A percentile compares a stretch with the other conserved stretches of the same genome.
Evolutionary conservation across 2,113 vertebrate species (phyloP).

Genomic region (Lontra canadensis): DNA sequence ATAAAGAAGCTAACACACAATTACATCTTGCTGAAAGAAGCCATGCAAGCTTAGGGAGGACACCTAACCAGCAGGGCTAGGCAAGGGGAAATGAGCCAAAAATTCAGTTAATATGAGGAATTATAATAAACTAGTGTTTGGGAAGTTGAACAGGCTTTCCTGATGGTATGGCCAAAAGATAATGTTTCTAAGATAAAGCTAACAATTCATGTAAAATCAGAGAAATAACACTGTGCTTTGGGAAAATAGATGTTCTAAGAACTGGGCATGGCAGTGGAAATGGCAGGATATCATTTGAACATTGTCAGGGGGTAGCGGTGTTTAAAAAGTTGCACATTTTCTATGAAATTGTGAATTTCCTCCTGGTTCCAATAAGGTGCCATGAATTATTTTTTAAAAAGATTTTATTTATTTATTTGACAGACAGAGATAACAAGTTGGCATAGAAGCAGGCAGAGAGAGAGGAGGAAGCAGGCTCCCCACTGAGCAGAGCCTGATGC

Average conservation of each 20-base stretch:
- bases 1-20: background rate
- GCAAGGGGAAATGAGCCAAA: background rate
- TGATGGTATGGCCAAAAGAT: background rate
- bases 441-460: too few relatives aligned
- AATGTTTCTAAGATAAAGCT: background rate
- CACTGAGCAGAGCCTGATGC: too few relatives aligned
- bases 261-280: background rate
- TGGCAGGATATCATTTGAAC: background rate
- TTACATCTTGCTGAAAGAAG: background rate
- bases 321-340: background rate
- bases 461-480: too few relatives aligned
- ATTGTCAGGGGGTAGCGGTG: background rate
- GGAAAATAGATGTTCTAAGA: background rate
- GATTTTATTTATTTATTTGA: too few relatives aligned
- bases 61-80: background rate
- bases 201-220: background rate
- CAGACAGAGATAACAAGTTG: too few relatives aligned
- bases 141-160: background rate
- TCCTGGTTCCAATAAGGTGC: background rate
- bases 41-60: background rate
- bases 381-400: background rate
- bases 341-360: background rate
- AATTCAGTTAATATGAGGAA: background rate
- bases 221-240: background rate
- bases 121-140: background rate